Base-by-base conservation (phyloP, 2,797 vertebrate genomes). In the Lepidocolaptes lacrymiger region DNA sequence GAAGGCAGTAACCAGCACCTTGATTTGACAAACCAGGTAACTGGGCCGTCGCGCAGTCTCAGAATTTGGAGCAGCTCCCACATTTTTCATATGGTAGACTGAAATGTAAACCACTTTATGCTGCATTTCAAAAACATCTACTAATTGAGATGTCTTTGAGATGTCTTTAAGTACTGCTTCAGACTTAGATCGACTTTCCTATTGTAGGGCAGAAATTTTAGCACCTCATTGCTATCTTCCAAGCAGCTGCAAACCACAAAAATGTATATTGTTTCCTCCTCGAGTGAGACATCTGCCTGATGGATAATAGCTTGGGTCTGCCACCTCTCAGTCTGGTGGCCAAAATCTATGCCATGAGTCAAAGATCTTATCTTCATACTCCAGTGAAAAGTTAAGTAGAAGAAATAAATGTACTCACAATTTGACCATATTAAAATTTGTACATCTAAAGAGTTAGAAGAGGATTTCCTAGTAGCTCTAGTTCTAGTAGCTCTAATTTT, bases 181-280 rank as follows among this genome's bases (percentile, higher is more conserved):
- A 69, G 83, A 58, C 72, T 91, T 78, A 88, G 89, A 93, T 81
- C 73, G 89, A 81, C 88, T 46, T 69, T 94, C 71, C 73, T 58
- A 67, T 91, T 17, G 28, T 56, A 77, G 41, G 80, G 66, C 37
- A 95, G 89, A 93, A 88, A 94, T 96, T 96, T 95, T 91, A 92
- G 69, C 85, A 90, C 77, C 80, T 95, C 73, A 30, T 58, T 69
- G 66, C 63, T 82, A n/a, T 91, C 93, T 95, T 82, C 85, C 66
- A 34, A 90, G 69, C 89, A 93, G 85, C 82, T 93, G 76, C 59
- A 84, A 95, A 69, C 26, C 51, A 49, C 73, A 75, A 55, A 87
- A 92, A 75, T 7, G 76, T 16, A 49, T 51, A 32, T 91, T 91
- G 66, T 93, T 87, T 79, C 51, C 34, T 84, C 36, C 90, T 94